Percentiles rank a stretch among this genome's conserved stretches.
Evolutionary conservation across 1,140 invertebrate species (phyloP).

Genomic region (Aphidius ervi): DNA sequence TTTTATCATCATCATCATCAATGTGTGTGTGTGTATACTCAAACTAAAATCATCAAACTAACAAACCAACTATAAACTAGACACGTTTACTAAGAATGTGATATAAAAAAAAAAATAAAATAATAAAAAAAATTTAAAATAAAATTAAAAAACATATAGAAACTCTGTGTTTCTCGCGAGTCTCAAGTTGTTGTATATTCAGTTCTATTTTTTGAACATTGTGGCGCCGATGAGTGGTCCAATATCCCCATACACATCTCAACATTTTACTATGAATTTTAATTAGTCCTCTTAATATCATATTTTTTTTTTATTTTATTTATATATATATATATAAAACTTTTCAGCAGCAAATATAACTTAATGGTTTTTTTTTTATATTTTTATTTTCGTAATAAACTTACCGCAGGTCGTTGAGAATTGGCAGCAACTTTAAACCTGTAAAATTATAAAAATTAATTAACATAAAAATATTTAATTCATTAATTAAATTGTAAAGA

Average conservation of each 20-base stretch:
- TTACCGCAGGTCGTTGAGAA: slow-evolving; percentile 78
- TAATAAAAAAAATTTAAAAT: no score
- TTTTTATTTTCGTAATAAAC: slow-evolving; percentile 31
- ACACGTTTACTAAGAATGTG: slow-evolving; percentile 38
- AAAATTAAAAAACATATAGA: no score
- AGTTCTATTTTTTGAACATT: slow-evolving; percentile 41
- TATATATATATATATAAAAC: background rate
- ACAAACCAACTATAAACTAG: background rate
- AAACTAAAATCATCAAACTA: background rate
- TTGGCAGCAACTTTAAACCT: slow-evolving; percentile 78
- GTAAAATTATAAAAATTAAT: slow-evolving; percentile 42
- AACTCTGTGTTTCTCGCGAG: background rate
- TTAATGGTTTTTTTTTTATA: background rate
- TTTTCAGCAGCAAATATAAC: background rate
- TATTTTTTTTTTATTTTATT: no score
- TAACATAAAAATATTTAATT: no score
- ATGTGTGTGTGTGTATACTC: no score
- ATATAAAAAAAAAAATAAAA: slow-evolving; percentile 17
- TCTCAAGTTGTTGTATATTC: slow-evolving; percentile 23
- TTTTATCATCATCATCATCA: no score
- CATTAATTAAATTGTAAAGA: no score
- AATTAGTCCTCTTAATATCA: background rate
- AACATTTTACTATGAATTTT: background rate
- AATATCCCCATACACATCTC: no score
- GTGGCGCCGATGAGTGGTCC: slow-evolving; percentile 26